A percentile compares a stretch with the other conserved stretches of the same genome.
Evolutionary conservation across 2,113 vertebrate genomes (phyloP).

Genomic region (Pholis gunnellus): DNA sequence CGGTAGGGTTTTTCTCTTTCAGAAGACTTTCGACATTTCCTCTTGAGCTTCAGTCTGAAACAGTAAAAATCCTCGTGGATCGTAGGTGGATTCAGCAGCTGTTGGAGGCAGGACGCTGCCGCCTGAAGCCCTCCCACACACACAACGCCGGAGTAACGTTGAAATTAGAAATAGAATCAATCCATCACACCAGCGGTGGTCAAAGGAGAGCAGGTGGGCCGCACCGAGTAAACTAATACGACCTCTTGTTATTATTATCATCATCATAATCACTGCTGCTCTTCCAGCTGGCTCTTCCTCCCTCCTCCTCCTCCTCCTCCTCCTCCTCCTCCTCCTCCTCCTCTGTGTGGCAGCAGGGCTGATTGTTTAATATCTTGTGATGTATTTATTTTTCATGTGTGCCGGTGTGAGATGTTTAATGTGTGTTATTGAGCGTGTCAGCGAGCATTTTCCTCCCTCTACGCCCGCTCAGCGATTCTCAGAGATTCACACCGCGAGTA

Average conservation of each 20-base stretch:
- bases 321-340: neutral
- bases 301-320: neutral
- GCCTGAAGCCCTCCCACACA: neutral
- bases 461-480: constrained; percentile 23
- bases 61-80: neutral
- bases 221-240: neutral
- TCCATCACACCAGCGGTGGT: constrained; percentile 23
- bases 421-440: constrained; percentile 25
- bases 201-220: constrained; percentile 29
- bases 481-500: constrained; percentile 16
- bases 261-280: constrained; percentile 6
- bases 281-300: constrained; percentile 22
- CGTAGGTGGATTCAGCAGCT: neutral
- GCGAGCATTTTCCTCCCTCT: neutral
- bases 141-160: neutral
- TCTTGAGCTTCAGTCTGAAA: neutral
- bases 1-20: neutral
- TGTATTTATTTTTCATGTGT: constrained; percentile 28
- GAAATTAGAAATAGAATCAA: neutral
- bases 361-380: constrained; percentile 23
- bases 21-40: neutral
- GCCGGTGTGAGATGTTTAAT: constrained; percentile 8
- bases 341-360: neutral
- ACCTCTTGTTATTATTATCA: neutral
- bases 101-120: neutral